Conservation (phyloP, 2,113 vertebrate species). For the Kryptolebias marmoratus region DNA sequence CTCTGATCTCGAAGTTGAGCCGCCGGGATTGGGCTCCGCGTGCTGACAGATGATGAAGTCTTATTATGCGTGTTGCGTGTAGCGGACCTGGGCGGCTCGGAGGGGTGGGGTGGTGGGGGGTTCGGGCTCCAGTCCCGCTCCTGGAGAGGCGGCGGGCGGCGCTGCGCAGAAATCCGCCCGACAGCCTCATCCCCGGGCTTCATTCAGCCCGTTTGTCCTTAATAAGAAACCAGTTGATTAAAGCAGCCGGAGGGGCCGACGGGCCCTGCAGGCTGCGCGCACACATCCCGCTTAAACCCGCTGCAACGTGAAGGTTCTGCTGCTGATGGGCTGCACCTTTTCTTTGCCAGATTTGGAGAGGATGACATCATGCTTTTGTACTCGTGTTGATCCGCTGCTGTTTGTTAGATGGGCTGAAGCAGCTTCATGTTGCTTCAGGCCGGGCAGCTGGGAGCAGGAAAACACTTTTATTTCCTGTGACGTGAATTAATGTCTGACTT, state of each 20-base stretch:
- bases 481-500: neutral
- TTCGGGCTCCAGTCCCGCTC: neutral
- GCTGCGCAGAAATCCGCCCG: slow-evolving; percentile 44
- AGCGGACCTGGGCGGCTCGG: neutral
- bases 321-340: slow-evolving; percentile 43
- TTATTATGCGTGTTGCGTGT: slow-evolving; percentile 6
- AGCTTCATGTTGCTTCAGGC: too few species aligned
- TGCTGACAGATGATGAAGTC: slow-evolving; percentile 1
- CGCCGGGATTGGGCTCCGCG: neutral
- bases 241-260: slow-evolving; percentile 13
- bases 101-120: neutral
- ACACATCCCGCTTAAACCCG: neutral
- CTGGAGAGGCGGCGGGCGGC: slow-evolving; percentile 2
- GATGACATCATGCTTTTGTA: slow-evolving; percentile 75
- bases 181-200: slow-evolving; percentile 40
- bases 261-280: neutral
- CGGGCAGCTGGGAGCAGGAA: too few species aligned
- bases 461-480: too few species aligned
- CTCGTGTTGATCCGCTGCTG: slow-evolving; percentile 31
- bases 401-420: slow-evolving; percentile 11
- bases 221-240: neutral
- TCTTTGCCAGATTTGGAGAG: slow-evolving; percentile 39
- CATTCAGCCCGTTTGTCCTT: slow-evolving; percentile 26
- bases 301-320: slow-evolving; percentile 29
- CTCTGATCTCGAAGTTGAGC: slow-evolving; percentile 46